Percentiles rank a stretch among this genome's conserved stretches.
Conservation (phyloP, 2,113 vertebrate species). For the Candoia aspera region DNA sequence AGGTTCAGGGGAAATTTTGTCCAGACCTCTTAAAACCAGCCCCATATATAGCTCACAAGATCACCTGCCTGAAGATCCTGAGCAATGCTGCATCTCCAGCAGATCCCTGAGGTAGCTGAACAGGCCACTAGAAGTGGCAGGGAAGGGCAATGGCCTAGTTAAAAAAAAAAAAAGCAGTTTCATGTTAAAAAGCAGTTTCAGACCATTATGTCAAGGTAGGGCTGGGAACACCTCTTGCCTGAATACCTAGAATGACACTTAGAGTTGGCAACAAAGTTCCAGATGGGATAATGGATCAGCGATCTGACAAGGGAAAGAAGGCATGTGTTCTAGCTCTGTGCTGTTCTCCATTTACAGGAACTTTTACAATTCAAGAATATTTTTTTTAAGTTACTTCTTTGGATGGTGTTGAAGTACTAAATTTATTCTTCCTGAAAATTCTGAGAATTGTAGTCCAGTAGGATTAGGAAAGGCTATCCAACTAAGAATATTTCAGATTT, state of each 20-base stretch:
- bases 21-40: not conserved
- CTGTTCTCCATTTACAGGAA: not conserved
- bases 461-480: not conserved
- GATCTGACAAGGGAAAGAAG: not conserved
- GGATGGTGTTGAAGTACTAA: not conserved
- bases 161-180: not conserved
- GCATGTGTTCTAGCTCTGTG: not conserved
- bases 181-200: not conserved
- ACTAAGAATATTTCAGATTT: not conserved
- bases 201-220: not conserved
- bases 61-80: not conserved
- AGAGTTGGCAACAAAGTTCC: not conserved
- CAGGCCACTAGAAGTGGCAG: not conserved
- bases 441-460: not conserved
- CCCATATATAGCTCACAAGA: not conserved
- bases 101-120: not conserved
- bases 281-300: not conserved
- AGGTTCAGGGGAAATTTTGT: not conserved
- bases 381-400: not conserved
- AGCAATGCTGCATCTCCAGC: too few relatives aligned
- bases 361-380: not conserved
- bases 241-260: not conserved
- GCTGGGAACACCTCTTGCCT: not conserved
- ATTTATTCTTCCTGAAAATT: not conserved
- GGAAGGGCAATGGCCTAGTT: not conserved